These are phyloP conservation scores for Nannoperca obscura DNA, from an alignment of 2,797 vertebrate species.

Conservation along the genomic window DNA sequence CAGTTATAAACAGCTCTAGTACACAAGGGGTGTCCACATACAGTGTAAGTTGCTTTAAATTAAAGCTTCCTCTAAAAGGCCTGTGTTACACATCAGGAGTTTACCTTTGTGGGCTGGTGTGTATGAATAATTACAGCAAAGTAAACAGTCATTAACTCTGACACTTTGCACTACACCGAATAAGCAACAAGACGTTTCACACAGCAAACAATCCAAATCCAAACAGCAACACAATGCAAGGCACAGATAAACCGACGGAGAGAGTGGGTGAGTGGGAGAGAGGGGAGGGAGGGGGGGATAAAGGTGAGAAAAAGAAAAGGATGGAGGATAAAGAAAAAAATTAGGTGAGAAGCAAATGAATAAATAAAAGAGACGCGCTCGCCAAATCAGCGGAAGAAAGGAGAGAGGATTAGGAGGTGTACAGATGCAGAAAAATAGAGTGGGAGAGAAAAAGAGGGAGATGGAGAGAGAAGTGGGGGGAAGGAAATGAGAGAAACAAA, in stretches of 20 bases:
- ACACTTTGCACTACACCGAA: constrained; percentile 29
- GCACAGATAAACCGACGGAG: constrained; percentile 33
- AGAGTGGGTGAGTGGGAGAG: neutral
- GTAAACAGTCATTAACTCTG: constrained; percentile 65
- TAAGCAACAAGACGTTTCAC: constrained; percentile 51
- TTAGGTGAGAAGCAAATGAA: constrained; percentile 63
- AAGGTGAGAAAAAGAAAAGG: constrained; percentile 27
- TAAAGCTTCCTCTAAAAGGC: neutral
- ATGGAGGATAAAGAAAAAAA: constrained; percentile 27
- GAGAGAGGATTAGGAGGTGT: constrained; percentile 64
- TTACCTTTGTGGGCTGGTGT: constrained; percentile 19
- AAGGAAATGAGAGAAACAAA: constrained; percentile 67
- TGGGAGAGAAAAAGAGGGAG: constrained; percentile 40
- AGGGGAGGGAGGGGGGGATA: neutral
- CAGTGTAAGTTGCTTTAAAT: constrained; percentile 4
- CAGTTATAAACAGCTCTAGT: neutral
- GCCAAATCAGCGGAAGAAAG: constrained; percentile 58
- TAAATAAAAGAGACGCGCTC: constrained; percentile 67
- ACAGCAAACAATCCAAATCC: constrained; percentile 56
- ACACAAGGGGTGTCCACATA: neutral
- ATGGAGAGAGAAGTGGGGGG: constrained; percentile 31
- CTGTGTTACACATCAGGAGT: constrained; percentile 13
- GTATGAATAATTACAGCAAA: constrained; percentile 51
- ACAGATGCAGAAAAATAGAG: constrained; percentile 66
- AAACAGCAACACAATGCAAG: constrained; percentile 42